phyloP scores from a whole-genome alignment of 2,888 invertebrate species.

The Metalampra italica region DNA sequence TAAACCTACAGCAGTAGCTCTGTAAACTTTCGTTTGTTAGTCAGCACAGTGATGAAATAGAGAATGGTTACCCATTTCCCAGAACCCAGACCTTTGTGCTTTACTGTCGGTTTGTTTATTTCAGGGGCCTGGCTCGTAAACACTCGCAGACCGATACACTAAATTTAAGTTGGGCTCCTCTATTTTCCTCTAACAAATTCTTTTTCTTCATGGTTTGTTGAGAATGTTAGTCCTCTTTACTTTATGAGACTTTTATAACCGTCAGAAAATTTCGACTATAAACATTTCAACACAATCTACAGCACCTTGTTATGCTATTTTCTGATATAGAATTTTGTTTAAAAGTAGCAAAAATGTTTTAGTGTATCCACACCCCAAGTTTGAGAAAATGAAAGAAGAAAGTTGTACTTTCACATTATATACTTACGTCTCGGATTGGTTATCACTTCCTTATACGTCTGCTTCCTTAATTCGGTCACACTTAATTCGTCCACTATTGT shows the following conservation, averaged over 20 bases:
- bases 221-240: constrained; percentile 16
- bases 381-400: too few species aligned
- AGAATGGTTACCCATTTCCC: constrained; percentile 53
- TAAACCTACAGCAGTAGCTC: constrained; percentile 3
- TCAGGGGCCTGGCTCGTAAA: constrained; percentile 67
- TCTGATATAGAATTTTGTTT: too few species aligned
- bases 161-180: constrained; percentile 63
- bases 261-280: neutral
- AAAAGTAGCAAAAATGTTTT: too few species aligned
- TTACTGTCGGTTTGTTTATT: constrained; percentile 70
- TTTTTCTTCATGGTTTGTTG: constrained; percentile 20
- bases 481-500: too few species aligned
- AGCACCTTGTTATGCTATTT: too few species aligned
- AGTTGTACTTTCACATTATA: too few species aligned
- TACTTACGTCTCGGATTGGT: too few species aligned
- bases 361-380: too few species aligned
- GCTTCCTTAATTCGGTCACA: too few species aligned
- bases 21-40: constrained; percentile 39
- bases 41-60: constrained; percentile 51
- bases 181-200: constrained; percentile 53
- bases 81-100: constrained; percentile 60
- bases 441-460: too few species aligned
- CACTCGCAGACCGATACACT: constrained; percentile 64
- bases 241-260: constrained; percentile 12
- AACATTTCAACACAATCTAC: neutral